Conservation (phyloP, 2,797 vertebrate genomes). For the Mastacembelus armatus region DNA sequence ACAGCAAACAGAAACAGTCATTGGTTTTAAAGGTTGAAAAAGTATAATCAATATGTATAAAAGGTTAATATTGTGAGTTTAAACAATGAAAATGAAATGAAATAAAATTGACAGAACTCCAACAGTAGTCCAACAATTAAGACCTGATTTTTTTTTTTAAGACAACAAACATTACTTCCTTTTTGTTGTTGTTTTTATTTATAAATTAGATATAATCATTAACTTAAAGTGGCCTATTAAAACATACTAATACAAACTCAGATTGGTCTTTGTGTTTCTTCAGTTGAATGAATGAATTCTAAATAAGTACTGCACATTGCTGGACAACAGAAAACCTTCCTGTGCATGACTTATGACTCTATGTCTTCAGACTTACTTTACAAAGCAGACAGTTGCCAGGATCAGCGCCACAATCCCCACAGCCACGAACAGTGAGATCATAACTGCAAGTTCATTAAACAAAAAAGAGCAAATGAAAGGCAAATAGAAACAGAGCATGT, state of each 20-base stretch:
- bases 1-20: neutral
- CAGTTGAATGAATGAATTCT: too few relatives aligned
- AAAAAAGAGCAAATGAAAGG: conserved; percentile 9
- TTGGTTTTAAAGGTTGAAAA: neutral
- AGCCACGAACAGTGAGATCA: conserved; percentile 85
- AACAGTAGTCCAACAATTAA: neutral
- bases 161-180: too few relatives aligned
- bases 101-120: too few relatives aligned
- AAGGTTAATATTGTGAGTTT: neutral
- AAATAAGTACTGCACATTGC: too few relatives aligned
- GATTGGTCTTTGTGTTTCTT: neutral
- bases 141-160: too few relatives aligned
- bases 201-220: too few relatives aligned
- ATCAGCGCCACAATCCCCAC: conserved; percentile 83
- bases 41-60: neutral
- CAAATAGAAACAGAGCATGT: neutral
- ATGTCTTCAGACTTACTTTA: conserved; percentile 84
- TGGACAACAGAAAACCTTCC: neutral
- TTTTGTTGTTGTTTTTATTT: neutral
- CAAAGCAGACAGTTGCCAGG: conserved; percentile 84
- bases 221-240: neutral
- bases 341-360: neutral
- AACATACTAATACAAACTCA: neutral
- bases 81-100: neutral
- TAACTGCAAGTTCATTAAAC: conserved; percentile 78